phyloP scores from a whole-genome alignment of 1,140 invertebrate genomes.

The Trinorchestia longiramus region DNA sequence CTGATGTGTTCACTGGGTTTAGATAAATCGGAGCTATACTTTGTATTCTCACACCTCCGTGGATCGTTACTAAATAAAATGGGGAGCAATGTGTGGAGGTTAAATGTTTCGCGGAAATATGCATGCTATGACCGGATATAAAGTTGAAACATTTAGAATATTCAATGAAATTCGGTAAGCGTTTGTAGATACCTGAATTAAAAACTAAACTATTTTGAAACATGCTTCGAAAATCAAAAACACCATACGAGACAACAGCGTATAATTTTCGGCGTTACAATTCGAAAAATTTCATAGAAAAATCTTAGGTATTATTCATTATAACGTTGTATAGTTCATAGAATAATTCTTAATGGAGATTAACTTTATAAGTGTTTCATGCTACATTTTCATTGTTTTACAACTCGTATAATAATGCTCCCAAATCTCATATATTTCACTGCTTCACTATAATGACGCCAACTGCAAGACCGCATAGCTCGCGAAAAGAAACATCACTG shows the following conservation, averaged over 20 bases:
- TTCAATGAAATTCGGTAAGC: background rate
- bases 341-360: background rate
- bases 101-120: background rate
- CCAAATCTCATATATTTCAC: no score
- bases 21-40: background rate
- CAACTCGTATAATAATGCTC: no score
- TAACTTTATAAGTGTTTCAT: background rate
- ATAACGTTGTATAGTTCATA: background rate
- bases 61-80: background rate
- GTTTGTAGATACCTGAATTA: background rate
- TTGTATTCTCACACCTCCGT: background rate
- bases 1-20: background rate
- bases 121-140: background rate
- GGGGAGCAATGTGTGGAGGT: background rate
- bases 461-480: background rate
- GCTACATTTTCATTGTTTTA: background rate
- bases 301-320: background rate
- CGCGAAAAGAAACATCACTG: background rate
- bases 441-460: background rate
- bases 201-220: background rate
- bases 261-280: background rate
- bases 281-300: background rate
- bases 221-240: background rate
- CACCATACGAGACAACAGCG: background rate
- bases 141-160: background rate